phyloP scores from a whole-genome alignment of 2,113 vertebrate species.

The Sarotherodon lohbergeri region DNA sequence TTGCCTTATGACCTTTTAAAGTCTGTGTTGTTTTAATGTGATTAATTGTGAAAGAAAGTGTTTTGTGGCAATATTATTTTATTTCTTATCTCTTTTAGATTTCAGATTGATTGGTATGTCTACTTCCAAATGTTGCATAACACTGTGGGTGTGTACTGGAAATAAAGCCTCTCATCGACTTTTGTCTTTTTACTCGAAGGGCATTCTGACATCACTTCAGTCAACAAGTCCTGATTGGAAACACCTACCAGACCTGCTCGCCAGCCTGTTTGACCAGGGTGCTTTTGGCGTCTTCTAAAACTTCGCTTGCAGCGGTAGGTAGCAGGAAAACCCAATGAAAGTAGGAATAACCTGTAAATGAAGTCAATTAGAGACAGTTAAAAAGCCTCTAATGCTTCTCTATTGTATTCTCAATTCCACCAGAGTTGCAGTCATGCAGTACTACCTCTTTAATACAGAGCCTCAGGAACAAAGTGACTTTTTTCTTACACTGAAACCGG shows the following conservation, averaged over 20 bases:
- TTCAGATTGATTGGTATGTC: neutral
- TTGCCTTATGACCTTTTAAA: neutral
- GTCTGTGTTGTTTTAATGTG: neutral
- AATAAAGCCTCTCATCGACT: neutral
- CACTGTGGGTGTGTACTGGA: neutral
- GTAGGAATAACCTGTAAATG: neutral
- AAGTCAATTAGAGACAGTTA: neutral
- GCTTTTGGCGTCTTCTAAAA: neutral
- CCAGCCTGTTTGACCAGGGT: neutral
- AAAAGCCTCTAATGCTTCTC: neutral
- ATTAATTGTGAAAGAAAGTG: neutral
- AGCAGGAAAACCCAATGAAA: neutral
- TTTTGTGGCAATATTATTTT: neutral
- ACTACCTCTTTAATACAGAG: neutral
- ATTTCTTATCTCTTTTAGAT: neutral
- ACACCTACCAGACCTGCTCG: slow-evolving; percentile 18
- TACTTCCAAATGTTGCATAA: neutral
- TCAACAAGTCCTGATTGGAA: slow-evolving; percentile 20
- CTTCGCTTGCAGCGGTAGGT: neutral
- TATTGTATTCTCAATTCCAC: neutral
- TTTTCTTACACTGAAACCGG: neutral
- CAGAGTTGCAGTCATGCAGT: neutral
- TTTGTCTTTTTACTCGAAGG: neutral
- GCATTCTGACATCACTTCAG: neutral
- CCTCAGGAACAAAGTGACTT: neutral